A percentile compares a stretch with the other conserved stretches of the same genome.
These are phyloP conservation scores for Lycia hirtaria DNA, from an alignment of 2,888 invertebrate species.

Conservation along the genomic window DNA sequence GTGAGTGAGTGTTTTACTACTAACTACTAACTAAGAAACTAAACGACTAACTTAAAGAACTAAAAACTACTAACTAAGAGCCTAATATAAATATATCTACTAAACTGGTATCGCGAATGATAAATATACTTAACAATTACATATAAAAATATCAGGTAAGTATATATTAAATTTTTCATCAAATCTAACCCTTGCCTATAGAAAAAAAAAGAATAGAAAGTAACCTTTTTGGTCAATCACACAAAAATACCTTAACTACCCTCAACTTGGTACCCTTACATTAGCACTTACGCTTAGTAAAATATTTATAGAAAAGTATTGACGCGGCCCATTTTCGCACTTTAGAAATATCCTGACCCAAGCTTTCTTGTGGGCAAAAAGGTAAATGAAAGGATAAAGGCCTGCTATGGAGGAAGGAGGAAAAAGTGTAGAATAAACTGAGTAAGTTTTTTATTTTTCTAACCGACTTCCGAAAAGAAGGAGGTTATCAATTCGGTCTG, in stretches of 20 bases:
- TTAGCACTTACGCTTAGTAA: conserved; percentile 33
- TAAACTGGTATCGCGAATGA: too few species aligned
- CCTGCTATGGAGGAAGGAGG: not conserved
- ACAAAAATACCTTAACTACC: conserved; percentile 4
- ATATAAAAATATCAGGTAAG: too few species aligned
- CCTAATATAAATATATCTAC: too few species aligned
- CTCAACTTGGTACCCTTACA: conserved; percentile 7
- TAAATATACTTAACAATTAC: too few species aligned
- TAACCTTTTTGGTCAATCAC: not conserved
- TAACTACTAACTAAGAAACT: too few species aligned
- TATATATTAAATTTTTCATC: too few species aligned
- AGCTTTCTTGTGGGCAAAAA: conserved; percentile 26
- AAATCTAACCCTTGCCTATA: not conserved
- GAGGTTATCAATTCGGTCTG: too few species aligned
- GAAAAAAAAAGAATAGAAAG: not conserved
- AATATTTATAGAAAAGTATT: conserved; percentile 35
- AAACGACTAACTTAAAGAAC: too few species aligned
- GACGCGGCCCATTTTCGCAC: conserved; percentile 28
- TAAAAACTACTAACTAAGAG: too few species aligned
- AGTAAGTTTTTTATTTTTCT: not conserved
- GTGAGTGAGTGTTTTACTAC: too few species aligned
- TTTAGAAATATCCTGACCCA: conserved; percentile 22
- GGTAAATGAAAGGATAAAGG: conserved; percentile 14
- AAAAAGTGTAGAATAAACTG: not conserved
- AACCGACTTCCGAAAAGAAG: too few species aligned